A percentile compares a stretch with the other conserved stretches of the same genome.
Conservation (phyloP, 2,797 vertebrate species). For the Squalus acanthias region DNA sequence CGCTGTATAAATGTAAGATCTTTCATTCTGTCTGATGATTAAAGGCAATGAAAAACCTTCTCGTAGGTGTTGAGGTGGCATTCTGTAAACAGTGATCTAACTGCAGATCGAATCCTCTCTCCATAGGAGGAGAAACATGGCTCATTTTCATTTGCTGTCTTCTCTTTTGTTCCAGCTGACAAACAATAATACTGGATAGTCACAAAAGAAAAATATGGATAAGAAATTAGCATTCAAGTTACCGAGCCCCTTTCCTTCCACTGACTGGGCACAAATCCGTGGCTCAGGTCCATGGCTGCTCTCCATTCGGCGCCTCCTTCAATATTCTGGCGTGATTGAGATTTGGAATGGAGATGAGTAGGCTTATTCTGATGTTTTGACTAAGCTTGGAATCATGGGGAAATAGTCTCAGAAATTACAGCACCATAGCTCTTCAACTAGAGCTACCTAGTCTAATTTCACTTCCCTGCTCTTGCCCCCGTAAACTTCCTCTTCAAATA, state of each 20-base stretch:
- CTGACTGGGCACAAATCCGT: neutral
- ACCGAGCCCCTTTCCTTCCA: neutral
- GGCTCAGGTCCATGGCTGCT: neutral
- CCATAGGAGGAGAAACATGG: neutral
- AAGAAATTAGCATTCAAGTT: neutral
- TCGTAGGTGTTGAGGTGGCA: neutral
- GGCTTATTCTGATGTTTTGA: neutral
- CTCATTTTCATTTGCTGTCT: neutral
- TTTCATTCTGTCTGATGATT: neutral
- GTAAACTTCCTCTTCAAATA: neutral
- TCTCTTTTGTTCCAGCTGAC: neutral
- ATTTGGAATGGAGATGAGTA: neutral
- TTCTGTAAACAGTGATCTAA: neutral
- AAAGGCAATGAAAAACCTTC: neutral
- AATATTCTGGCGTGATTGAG: neutral
- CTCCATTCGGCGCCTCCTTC: neutral
- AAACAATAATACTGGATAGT: neutral
- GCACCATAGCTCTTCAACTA: neutral
- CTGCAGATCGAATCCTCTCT: neutral
- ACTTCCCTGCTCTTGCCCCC: neutral
- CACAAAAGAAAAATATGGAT: neutral
- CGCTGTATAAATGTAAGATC: neutral
- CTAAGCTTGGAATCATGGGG: neutral
- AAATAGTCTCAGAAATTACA: too few relatives aligned
- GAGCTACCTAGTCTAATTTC: neutral